Evolutionary conservation across 1,140 invertebrate genomes (phyloP).

Genomic region (Trinorchestia longiramus): DNA sequence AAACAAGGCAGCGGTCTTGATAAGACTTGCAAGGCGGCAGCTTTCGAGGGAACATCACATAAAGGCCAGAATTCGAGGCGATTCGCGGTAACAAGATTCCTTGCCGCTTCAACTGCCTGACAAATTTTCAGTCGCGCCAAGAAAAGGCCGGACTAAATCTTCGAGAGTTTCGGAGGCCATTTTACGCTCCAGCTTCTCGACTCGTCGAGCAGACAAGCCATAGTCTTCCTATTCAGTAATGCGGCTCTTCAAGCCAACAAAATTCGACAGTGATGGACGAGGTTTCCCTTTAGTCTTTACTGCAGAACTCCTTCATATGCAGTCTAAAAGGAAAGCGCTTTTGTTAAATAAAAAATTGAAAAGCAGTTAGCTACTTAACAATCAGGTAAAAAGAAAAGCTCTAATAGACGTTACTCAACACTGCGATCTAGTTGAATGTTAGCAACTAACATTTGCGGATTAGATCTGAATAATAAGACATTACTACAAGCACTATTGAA

Average conservation of each 20-base stretch:
- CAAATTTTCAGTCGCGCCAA: slow-evolving; percentile 53
- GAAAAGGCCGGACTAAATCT: slow-evolving; percentile 49
- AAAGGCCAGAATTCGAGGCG: slow-evolving; percentile 51
- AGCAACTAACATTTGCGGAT: not conserved
- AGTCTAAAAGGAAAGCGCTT: not conserved
- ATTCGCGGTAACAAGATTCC: slow-evolving; percentile 55
- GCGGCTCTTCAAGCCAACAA: not conserved
- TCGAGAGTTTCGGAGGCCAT: slow-evolving; percentile 47
- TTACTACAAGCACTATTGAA: no score
- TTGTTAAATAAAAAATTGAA: not conserved
- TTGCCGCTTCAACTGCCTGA: slow-evolving; percentile 54
- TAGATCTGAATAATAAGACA: not conserved
- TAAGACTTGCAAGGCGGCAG: slow-evolving; percentile 50
- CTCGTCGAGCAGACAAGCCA: slow-evolving; percentile 48
- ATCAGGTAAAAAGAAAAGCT: not conserved
- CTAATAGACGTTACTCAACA: not conserved
- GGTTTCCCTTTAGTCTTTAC: not conserved
- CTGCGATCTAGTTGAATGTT: not conserved
- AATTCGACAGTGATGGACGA: slow-evolving; percentile 43
- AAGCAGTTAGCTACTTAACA: not conserved
- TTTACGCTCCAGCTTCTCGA: slow-evolving; percentile 52
- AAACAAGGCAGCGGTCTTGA: slow-evolving; percentile 18
- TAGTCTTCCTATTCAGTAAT: slow-evolving; percentile 54
- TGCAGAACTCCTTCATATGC: not conserved
- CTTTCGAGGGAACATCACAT: slow-evolving; percentile 53